Conservation (phyloP, 2,888 invertebrate genomes). For the Ecdyonurus torrentis region DNA sequence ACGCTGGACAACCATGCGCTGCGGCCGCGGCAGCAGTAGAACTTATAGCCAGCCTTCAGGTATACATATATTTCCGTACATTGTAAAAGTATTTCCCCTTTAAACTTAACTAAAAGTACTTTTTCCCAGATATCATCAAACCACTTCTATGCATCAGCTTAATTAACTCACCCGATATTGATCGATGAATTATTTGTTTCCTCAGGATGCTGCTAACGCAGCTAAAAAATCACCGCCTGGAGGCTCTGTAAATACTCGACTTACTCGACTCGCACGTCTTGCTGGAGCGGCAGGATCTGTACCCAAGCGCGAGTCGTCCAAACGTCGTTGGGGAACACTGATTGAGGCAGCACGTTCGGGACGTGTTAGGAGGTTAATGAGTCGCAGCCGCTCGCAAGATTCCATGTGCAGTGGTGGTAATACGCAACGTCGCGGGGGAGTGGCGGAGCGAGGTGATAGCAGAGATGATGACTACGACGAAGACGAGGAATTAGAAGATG, state of each 20-base stretch:
- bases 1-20: not conserved
- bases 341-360: slow-evolving; percentile 70
- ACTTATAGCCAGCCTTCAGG: slow-evolving; percentile 1
- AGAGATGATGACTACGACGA: not conserved
- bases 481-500: not conserved
- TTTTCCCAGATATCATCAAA: no score
- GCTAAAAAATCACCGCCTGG: not conserved
- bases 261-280: slow-evolving; percentile 19
- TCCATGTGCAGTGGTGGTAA: slow-evolving; percentile 41
- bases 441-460: not conserved
- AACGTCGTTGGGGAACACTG: slow-evolving; percentile 38
- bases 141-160: no score
- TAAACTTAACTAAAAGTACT: no score
- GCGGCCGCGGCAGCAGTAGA: slow-evolving; percentile 6
- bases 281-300: slow-evolving; percentile 21
- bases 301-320: slow-evolving; percentile 18
- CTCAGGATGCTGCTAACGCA: not conserved
- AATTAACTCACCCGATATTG: not conserved
- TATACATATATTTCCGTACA: not conserved
- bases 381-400: slow-evolving; percentile 62
- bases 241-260: slow-evolving; percentile 12
- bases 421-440: slow-evolving; percentile 11
- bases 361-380: slow-evolving; percentile 61
- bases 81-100: not conserved
- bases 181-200: not conserved